These are phyloP conservation scores for Circaetus cinerascens DNA, from an alignment of 2,113 vertebrate genomes.

Conservation along the genomic window DNA sequence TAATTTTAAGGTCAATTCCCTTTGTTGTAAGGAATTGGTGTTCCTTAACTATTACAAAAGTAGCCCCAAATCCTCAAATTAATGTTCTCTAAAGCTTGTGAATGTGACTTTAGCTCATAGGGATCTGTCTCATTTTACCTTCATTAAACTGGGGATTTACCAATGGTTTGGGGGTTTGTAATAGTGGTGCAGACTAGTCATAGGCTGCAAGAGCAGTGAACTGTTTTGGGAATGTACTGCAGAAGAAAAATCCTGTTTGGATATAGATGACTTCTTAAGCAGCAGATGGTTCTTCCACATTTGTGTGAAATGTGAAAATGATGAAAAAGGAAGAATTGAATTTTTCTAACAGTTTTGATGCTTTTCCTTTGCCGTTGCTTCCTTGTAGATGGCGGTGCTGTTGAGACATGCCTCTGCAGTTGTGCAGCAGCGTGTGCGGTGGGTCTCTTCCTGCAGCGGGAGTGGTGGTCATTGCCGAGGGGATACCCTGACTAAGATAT, in stretches of 20 bases:
- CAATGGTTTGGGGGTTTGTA: neutral
- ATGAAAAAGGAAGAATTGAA: neutral
- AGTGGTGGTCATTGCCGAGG: neutral
- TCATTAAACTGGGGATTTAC: neutral
- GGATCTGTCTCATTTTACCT: neutral
- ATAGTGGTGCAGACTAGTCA: neutral
- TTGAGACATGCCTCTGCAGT: neutral
- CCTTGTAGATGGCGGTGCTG: accelerated
- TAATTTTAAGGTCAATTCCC: neutral
- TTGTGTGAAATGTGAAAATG: neutral
- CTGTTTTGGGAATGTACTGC: neutral
- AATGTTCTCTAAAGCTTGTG: neutral
- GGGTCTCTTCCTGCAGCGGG: neutral
- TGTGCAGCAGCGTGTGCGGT: neutral
- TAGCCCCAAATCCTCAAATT: neutral
- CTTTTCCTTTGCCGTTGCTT: neutral
- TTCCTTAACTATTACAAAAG: neutral
- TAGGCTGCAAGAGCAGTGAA: neutral
- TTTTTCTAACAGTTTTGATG: neutral
- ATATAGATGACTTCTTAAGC: neutral
- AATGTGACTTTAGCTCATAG: accelerated
- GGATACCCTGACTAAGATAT: neutral
- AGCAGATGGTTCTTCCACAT: neutral
- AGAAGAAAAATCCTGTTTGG: neutral
- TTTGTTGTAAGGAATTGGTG: neutral